Evolutionary conservation across 1,140 invertebrate genomes (phyloP).

Genomic region (Zaprionus ghesquierei): DNA sequence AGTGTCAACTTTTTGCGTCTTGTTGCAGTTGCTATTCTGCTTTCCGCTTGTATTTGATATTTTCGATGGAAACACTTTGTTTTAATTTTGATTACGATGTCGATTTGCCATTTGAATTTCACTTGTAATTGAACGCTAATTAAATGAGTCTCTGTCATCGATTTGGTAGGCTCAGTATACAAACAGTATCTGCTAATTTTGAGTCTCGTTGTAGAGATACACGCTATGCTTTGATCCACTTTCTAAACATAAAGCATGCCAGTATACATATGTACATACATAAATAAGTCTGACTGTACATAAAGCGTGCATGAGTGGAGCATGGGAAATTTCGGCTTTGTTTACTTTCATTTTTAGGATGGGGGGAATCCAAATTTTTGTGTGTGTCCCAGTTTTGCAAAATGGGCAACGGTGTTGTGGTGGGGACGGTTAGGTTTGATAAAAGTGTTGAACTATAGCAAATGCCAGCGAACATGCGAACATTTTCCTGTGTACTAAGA

Average conservation of each 20-base stretch:
- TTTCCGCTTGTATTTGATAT: conserved; percentile 18
- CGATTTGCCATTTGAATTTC: not conserved
- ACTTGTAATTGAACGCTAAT: conserved; percentile 14
- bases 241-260: conserved; percentile 39
- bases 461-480: not conserved
- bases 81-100: conserved; percentile 20
- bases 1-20: conserved; percentile 19
- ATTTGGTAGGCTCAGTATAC: not conserved
- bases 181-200: not conserved
- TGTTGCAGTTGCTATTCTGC: conserved; percentile 14
- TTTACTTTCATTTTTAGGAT: conserved; percentile 44
- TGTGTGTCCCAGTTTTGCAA: conserved; percentile 30
- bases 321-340: conserved; percentile 43
- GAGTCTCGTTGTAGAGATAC: conserved; percentile 12
- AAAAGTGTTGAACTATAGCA: conserved; percentile 4
- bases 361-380: conserved; percentile 19
- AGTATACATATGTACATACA: conserved; percentile 8
- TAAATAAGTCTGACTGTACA: conserved; percentile 4
- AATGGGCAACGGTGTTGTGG: no score
- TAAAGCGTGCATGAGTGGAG: conserved; percentile 5
- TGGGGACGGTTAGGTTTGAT: conserved; percentile 2
- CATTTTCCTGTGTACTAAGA: no score
- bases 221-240: conserved; percentile 50
- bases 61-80: conserved; percentile 4
- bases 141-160: conserved; percentile 3